A percentile compares a stretch with the other conserved stretches of the same genome.
Evolutionary conservation across 2,113 vertebrate genomes (phyloP).

Genomic region (Physeter macrocephalus): DNA sequence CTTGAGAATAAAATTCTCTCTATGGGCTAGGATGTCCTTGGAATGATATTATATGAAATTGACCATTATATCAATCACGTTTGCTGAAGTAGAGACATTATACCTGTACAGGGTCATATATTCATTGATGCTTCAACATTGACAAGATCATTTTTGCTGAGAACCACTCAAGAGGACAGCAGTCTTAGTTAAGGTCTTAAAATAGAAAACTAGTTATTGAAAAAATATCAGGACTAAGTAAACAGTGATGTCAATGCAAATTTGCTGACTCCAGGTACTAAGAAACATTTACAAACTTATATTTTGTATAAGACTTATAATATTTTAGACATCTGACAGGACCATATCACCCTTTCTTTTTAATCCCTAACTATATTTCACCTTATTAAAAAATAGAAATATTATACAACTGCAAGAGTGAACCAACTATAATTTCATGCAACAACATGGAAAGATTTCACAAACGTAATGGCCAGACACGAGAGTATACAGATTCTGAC

Average conservation of each 20-base stretch:
- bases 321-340: background rate
- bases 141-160: background rate
- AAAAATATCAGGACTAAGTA: background rate
- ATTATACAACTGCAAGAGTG: background rate
- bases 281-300: background rate
- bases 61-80: background rate
- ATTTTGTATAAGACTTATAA: background rate
- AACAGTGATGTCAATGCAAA: background rate
- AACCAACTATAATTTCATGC: background rate
- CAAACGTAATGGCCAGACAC: background rate
- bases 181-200: background rate
- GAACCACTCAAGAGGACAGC: background rate
- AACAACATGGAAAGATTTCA: background rate
- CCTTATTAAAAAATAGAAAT: background rate
- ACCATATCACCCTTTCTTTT: background rate
- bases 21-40: background rate
- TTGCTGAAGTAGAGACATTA: background rate
- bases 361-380: background rate
- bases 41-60: background rate
- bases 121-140: background rate
- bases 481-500: accelerated
- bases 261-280: background rate
- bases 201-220: background rate
- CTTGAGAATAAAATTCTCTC: background rate
- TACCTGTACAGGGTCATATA: accelerated